Evolutionary conservation across 2,888 invertebrate genomes (phyloP).

Genomic region (Pardosa pseudoannulata): DNA sequence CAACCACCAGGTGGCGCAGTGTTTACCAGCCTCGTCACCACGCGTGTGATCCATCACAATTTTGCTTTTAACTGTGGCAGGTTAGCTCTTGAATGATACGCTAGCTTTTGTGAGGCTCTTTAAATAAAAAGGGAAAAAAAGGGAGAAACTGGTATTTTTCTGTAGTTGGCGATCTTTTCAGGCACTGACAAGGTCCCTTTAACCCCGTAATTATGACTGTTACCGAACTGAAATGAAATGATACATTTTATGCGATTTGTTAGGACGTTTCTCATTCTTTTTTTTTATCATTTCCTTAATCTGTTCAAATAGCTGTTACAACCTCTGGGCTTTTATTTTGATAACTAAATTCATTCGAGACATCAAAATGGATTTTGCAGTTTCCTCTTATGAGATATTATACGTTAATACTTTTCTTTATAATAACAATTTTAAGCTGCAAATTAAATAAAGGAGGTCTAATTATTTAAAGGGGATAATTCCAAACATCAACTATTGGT

Average conservation of each 20-base stretch:
- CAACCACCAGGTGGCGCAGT: slow-evolving; percentile 64
- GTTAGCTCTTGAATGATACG: slow-evolving; percentile 70
- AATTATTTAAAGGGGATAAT: no score
- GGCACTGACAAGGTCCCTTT: slow-evolving; percentile 60
- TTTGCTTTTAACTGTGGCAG: slow-evolving; percentile 70
- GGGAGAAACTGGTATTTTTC: slow-evolving; percentile 61
- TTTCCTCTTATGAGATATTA: no score
- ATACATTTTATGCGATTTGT: slow-evolving; percentile 63
- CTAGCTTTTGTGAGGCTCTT: slow-evolving; percentile 42
- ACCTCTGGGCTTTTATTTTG: slow-evolving; percentile 43
- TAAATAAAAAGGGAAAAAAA: slow-evolving; percentile 51
- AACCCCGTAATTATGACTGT: slow-evolving; percentile 69
- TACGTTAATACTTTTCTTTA: no score
- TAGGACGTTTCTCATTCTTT: background rate
- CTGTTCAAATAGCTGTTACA: slow-evolving; percentile 5
- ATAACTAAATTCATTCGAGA: slow-evolving; percentile 34
- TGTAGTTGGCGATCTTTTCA: slow-evolving; percentile 58
- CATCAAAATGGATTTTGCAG: background rate
- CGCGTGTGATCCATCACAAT: slow-evolving; percentile 71
- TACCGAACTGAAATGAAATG: slow-evolving; percentile 70
- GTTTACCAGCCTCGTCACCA: slow-evolving; percentile 51
- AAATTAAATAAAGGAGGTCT: no score
- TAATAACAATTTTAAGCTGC: no score
- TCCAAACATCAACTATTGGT: no score
- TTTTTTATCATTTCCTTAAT: slow-evolving; percentile 25